Base-by-base conservation (phyloP, 2,888 invertebrate genomes). In the Cephalotes varians region DNA sequence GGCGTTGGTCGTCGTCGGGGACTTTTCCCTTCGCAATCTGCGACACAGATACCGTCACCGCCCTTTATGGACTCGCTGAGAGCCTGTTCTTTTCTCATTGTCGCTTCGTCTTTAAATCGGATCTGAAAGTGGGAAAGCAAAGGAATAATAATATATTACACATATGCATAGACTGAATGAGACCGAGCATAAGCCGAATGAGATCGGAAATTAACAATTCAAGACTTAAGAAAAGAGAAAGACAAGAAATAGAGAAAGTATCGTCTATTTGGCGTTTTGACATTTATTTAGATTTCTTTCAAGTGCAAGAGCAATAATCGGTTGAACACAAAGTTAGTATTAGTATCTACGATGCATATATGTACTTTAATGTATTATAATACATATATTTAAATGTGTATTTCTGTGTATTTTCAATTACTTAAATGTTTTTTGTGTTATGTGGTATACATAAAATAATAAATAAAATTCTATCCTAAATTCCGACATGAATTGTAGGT, bases 11-110 rank as follows among this genome's bases (percentile, higher is more conserved):
- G 54, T 54, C 83, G 83, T 81, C 81, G 81, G 44, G 72, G 28
- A 80, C 51, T 65, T 40, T 31, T 65, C 77, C 79, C 80, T 58
- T 62, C 40, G 62, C 74, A 18, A n/a, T 44, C 15, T 25, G 80
- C 82, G 90, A 90, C 90, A 88, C 86, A 85, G 65, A 81, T 74
- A 18, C 40, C 71, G 89, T 89, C 86, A 64, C 85, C 89, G 89
- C 88, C 88, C 88, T 90, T 88, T 87, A 71, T 86, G 85, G 90
- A 86, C 84, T 15, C 15, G 31, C 25, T 18, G 15, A 21, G 31
- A 21, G n/a, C 25, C 25, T n/a, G 18, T 15, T 58, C n/a, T 71
- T 18, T 12, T 40, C 28, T 71, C 25, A 12, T 18, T 62, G 54
- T 40, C 25, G 15, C 40, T 74, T 67, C 12, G 6, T 69, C 34